Percentiles rank a stretch among this genome's conserved stretches.
phyloP scores from a whole-genome alignment of 2,113 vertebrate genomes.

The Galbula dea region DNA sequence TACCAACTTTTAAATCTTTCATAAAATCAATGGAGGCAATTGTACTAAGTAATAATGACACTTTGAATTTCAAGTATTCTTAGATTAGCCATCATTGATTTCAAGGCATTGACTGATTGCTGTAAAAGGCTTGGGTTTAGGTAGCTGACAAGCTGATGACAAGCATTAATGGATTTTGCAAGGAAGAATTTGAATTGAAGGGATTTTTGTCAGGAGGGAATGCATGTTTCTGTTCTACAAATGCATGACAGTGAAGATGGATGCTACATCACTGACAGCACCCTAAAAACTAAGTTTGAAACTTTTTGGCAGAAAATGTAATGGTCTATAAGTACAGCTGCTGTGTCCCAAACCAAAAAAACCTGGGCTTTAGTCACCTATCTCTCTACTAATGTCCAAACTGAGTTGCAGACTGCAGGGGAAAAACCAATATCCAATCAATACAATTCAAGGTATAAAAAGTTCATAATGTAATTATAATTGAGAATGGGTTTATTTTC shows the following conservation, averaged over 20 bases:
- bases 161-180: slow-evolving; percentile 54
- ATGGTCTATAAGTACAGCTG: background rate
- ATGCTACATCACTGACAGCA: background rate
- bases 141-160: slow-evolving; percentile 54
- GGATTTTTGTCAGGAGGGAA: slow-evolving; percentile 9
- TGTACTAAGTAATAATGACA: background rate
- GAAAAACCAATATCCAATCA: too few species aligned
- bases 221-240: background rate
- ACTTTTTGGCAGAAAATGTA: background rate
- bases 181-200: background rate
- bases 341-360: background rate
- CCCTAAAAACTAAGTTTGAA: background rate
- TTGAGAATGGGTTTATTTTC: too few species aligned
- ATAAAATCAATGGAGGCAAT: background rate
- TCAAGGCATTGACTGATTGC: slow-evolving; percentile 43
- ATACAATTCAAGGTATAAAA: too few species aligned
- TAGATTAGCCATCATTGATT: slow-evolving; percentile 31
- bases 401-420: too few species aligned
- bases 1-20: background rate
- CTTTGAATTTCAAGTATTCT: slow-evolving; percentile 48
- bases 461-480: too few species aligned
- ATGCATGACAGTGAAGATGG: background rate
- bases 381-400: background rate
- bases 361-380: background rate
- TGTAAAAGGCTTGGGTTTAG: slow-evolving; percentile 35